Percentiles rank a stretch among this genome's conserved stretches.
phyloP scores from a whole-genome alignment of 2,797 vertebrate genomes.

The Lophotriccus pileatus region DNA sequence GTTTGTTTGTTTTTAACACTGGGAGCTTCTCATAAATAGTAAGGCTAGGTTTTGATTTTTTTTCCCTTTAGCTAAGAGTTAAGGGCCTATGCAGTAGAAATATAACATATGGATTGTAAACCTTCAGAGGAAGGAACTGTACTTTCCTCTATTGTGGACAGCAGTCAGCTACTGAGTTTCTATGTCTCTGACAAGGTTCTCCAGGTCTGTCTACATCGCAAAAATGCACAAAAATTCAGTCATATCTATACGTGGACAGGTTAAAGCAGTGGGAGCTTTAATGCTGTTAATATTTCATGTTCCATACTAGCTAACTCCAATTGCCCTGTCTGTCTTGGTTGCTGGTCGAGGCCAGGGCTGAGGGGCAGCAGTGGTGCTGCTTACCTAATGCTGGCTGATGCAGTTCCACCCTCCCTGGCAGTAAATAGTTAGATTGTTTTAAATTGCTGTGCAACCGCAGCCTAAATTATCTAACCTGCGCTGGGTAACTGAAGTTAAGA shows the following conservation, averaged over 20 bases:
- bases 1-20: not conserved
- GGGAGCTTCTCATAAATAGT: not conserved
- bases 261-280: not conserved
- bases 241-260: not conserved
- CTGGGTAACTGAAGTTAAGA: constrained; percentile 14
- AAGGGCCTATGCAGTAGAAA: constrained; percentile 34
- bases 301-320: not conserved
- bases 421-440: not conserved
- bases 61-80: not conserved
- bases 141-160: not conserved
- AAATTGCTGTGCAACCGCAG: constrained; percentile 7
- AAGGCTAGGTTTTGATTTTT: not conserved
- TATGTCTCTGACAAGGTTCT: not conserved
- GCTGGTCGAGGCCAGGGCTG: not conserved
- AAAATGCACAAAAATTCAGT: not conserved
- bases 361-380: not conserved
- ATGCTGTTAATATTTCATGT: not conserved
- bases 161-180: not conserved
- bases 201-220: not conserved
- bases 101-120: not conserved
- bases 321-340: not conserved
- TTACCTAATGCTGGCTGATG: not conserved
- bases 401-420: not conserved
- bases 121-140: not conserved
- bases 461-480: constrained; percentile 16